Evolutionary conservation across 92 coral and sea anemone species (phyloP), one percentile per base, ranked within the genome.

Genomic region (Phymanthus crucifer): DNA sequence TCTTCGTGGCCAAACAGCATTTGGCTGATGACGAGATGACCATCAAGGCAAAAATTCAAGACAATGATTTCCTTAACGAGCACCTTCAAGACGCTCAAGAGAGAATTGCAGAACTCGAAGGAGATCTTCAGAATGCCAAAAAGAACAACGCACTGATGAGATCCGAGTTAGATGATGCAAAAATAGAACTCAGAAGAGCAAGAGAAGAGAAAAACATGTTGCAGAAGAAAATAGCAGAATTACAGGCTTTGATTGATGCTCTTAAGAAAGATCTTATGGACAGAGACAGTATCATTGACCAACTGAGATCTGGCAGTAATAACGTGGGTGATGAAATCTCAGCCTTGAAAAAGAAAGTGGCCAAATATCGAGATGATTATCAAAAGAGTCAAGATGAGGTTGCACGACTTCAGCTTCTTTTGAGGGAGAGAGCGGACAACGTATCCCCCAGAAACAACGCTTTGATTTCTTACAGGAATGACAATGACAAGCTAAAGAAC

Each of bases 301-400:
- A 83, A 32, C 76, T 87, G 56, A 56, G 73, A 33, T 71, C 90
- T 21, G 89, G 83, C 12, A 86, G 84, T 32, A 84, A 87, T 37
- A 67, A 74, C 1, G 87, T 82, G 36, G 92, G 86, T 29, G 92
- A 82, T 27, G 87, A 87, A 27, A 76, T 90, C 40, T 69, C 81
- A 21, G 91, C 92, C 4, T 78, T 92, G 66, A 83, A 83, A 29
- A 87, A 80, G 65, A 92, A 90, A 77, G 83, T 91, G 13, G 76
- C 89, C 40, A 91, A 90, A 69, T 85, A 83, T 68, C 89, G 94
- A 9, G 87, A 85, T 66, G 91, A 87, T 67, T 90, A 83, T 43
- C 92, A 92, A 38, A 88, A 90, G 66, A 84, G 91, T 58, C 79
- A 86, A 32, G 91, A 92, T 19, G 94, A 92, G 21, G 85, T 90